Evolutionary conservation across 1,140 invertebrate genomes (phyloP), one percentile per base, ranked within the genome.

Genomic region (Laupala kohalensis): DNA sequence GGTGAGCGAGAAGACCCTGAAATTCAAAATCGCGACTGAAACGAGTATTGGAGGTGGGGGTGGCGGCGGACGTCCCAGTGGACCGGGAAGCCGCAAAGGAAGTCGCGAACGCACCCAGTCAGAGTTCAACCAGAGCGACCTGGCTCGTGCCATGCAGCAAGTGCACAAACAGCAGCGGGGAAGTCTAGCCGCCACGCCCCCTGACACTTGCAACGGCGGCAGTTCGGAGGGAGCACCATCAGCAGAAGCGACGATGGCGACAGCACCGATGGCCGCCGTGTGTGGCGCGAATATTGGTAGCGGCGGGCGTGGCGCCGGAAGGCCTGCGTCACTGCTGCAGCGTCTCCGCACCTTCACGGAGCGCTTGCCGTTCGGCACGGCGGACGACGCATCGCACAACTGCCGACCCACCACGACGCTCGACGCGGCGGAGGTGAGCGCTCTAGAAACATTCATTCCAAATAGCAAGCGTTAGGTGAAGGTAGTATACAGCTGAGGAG

Each of bases 1-100:
- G 75, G 84, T 91, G 68, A 90, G 88, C 68, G 90, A 92, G 76
- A 90, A 89, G 77, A 86, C 90, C 2, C 83, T 90, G 0, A 91
- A 90, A 76, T 71, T 71, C 25, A 71, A 71, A 64, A 71, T 71
- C 63, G 19, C 70, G 5, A 71, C 70, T 13, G 70, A 71, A 28
- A 24, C 26, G 3, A 70, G 37, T 13, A 25, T 70, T 24, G 30
- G 25, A 13, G 19, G 25, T 3, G 26, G 26, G 23, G 67, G 15
- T 9, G 67, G 67, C 67, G 27, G 68, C 26, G 68, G 68, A 0
- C 63, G 70, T 6, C 26, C 13, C 3, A 71, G 70, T 28, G 68
- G 63, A 27, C 70, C 70, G 6, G 70, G 70, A 12, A 71, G 70
- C n/a, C 70, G 70, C 64, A 71, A 71, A 24, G 70, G 70, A 23